phyloP scores from a whole-genome alignment of 2,888 invertebrate genomes.

The Fabriciana adippe region DNA sequence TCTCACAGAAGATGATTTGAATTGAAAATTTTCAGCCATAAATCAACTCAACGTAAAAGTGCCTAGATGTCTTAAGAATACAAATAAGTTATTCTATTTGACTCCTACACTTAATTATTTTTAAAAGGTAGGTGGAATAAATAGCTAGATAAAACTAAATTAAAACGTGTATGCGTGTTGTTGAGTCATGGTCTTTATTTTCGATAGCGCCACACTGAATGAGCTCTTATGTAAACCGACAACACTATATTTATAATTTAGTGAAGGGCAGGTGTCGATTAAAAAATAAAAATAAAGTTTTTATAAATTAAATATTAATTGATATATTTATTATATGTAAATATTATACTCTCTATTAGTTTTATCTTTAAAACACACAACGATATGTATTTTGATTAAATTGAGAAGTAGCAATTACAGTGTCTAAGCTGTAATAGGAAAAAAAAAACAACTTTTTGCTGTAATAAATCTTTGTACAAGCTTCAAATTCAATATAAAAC shows the following conservation, averaged over 20 bases:
- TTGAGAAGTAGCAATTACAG: slow-evolving; percentile 2
- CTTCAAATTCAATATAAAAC: slow-evolving; percentile 10
- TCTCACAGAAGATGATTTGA: too few species aligned
- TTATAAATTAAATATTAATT: neutral
- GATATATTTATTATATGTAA: neutral
- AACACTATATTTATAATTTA: slow-evolving; percentile 59
- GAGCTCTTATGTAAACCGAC: slow-evolving; percentile 48
- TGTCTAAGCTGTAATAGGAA: slow-evolving; percentile 1
- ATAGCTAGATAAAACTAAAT: slow-evolving; percentile 38
- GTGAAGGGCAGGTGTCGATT: slow-evolving; percentile 39
- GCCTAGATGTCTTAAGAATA: too few species aligned
- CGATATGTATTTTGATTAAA: neutral
- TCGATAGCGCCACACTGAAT: slow-evolving; percentile 54
- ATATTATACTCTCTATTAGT: too few species aligned
- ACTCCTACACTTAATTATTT: too few species aligned
- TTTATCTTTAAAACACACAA: neutral
- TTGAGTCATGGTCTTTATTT: slow-evolving; percentile 58
- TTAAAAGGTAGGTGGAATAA: too few species aligned
- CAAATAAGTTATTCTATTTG: too few species aligned
- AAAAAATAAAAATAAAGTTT: neutral
- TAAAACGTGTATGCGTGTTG: slow-evolving; percentile 44
- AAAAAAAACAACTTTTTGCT: neutral
- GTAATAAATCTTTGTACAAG: slow-evolving; percentile 7
- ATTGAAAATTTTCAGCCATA: too few species aligned
- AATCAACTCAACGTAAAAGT: too few species aligned